Base-by-base conservation (phyloP, 2,797 vertebrate genomes). In the Eulemur coronatus region DNA sequence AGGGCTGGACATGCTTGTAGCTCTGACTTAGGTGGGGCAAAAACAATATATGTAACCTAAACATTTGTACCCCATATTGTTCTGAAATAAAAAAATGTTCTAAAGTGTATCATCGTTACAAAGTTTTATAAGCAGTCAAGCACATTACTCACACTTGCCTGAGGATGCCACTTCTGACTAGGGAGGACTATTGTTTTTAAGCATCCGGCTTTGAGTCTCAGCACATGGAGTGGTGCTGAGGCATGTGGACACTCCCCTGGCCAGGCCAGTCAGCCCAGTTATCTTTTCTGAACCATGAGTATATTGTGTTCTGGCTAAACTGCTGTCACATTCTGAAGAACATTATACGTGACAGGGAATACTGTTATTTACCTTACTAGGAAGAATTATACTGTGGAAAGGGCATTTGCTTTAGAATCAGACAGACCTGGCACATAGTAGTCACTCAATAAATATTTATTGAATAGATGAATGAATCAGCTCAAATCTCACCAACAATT, bases 261-360 rank as follows among this genome's bases (percentile, higher is more conserved):
- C 22, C 20, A 17, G 18, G 33, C 46, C 55, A 33, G 14, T 52
- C 30, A 28, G 26, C 20, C 8, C 0, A 2, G 15, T 55, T n/a
- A 59, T 55, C 41, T 96, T 88, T 72, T 48, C 26, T 12, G 59
- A 78, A 38, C 30, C 38, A 33, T 2, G 18, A 65, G 26, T 0
- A 14, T 35, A 33, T 91, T 28, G 22, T 14, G 43, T 70, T 91
- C 38, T 69, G 57, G 35, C 46, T 72, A 90, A 84, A 78, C 18
- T 24, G 35, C 59, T 90, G 84, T 67, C 30, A 30, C 5, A 33
- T 84, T 89, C 79, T 59, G 76, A 93, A 79, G 78, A 85, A 61
- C 6, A 35, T 57, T 52, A n/a, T 55, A 48, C 59, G 78, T 38
- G 59, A 28, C 12, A 26, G 6, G 43, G 33, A 75, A 84, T 48